These are phyloP conservation scores for Rissa tridactyla DNA, from an alignment of 2,113 vertebrate species.

Conservation along the genomic window DNA sequence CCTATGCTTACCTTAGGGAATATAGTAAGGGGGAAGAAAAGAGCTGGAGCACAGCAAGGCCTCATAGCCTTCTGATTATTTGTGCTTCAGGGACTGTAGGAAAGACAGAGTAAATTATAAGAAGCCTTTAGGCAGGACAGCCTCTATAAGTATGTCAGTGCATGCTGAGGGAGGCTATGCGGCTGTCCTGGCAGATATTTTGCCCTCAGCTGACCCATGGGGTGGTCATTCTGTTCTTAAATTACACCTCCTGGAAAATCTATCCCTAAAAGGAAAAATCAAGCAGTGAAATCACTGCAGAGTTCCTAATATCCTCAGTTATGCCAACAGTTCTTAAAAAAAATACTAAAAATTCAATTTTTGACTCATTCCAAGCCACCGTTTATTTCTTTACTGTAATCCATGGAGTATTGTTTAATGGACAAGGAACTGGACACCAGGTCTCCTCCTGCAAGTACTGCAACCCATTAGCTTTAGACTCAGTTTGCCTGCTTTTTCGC, in stretches of 20 bases:
- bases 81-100: slow-evolving; percentile 6
- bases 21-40: background rate
- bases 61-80: background rate
- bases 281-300: background rate
- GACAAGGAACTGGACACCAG: background rate
- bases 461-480: background rate
- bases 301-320: background rate
- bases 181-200: background rate
- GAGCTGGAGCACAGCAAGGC: background rate
- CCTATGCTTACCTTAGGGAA: background rate
- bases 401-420: background rate
- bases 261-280: background rate
- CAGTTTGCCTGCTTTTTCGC: accelerated
- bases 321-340: background rate
- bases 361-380: background rate
- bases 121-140: slow-evolving; percentile 15
- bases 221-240: slow-evolving; percentile 32
- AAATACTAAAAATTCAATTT: background rate
- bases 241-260: slow-evolving; percentile 2
- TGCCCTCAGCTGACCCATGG: background rate
- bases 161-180: background rate
- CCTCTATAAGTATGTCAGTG: slow-evolving; percentile 12
- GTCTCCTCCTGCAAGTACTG: background rate
- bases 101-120: slow-evolving; percentile 19
- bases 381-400: background rate